Evolutionary conservation across 2,888 invertebrate species (phyloP).

Genomic region (Anaspis maculata): DNA sequence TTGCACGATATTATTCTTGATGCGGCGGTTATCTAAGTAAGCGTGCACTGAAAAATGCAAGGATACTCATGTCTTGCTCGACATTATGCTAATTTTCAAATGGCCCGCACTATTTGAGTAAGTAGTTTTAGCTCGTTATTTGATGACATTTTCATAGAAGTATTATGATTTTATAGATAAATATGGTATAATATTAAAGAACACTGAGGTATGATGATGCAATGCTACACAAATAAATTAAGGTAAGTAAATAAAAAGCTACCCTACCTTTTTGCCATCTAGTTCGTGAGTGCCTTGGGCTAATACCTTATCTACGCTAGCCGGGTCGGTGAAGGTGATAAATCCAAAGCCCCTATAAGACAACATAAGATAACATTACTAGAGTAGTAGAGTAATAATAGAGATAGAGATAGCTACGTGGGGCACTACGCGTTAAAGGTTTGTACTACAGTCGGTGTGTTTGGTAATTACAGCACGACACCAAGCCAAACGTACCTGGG

Average conservation of each 20-base stretch:
- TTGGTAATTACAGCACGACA: constrained; percentile 29
- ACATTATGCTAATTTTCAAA: too few relatives aligned
- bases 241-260: constrained; percentile 18
- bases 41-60: too few relatives aligned
- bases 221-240: constrained; percentile 16
- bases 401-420: constrained; percentile 27
- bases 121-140: too few relatives aligned
- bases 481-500: constrained; percentile 45
- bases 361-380: constrained; percentile 37
- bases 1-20: too few relatives aligned
- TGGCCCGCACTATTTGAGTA: too few relatives aligned
- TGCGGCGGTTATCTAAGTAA: too few relatives aligned
- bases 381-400: constrained; percentile 19
- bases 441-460: constrained; percentile 4
- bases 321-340: constrained; percentile 97
- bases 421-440: constrained; percentile 27
- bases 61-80: too few relatives aligned
- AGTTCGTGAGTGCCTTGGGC: constrained; percentile 97
- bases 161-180: too few relatives aligned
- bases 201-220: constrained; percentile 10
- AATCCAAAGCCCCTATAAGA: constrained; percentile 96
- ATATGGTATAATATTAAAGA: constrained; percentile 1
- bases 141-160: too few relatives aligned
- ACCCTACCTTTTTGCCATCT: constrained; percentile 97
- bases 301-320: constrained; percentile 98